Evolutionary conservation across 1,140 invertebrate species (phyloP), one percentile per base, ranked within the genome.

Genomic region (Drosophila setifemur): DNA sequence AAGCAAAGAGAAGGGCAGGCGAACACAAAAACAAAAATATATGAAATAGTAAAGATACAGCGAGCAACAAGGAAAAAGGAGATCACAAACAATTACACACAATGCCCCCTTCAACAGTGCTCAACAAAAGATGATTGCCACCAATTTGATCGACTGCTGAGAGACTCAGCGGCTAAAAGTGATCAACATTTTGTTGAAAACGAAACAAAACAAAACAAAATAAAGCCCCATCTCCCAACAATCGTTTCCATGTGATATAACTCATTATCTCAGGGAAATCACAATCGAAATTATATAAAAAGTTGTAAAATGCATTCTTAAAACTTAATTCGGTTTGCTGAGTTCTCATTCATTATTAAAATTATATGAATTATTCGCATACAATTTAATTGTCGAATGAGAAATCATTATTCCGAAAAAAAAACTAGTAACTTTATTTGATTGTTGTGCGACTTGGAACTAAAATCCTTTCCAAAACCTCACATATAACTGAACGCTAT

Each of bases 1-100:
- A 67, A 67, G 61, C 28, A 67, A 67, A 67, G 60, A 67, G 47
- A 67, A 67, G 60, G 61, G 63, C 47, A 29, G 8, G 37, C 60
- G 42, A 44, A 67, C 67, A 37, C 47, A 66, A 19, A n/a, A 52
- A 52, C 12, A 40, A 43, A 67, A 64, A 43, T n/a, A n/a, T n/a
- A 26, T 35, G 26, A 39, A 60, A 29, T 54, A 5, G 28, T 49
- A 11, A 35, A 23, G 16, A 58, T 23, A 29, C 29, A n/a, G 25
- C 8, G 19, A 9, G 23, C n/a, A 58, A 16, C 52, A 58, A 39
- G 47, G 33, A 23, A 26, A 16, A 37, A 18, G 12, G 11, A 26
- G 18, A 37, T 67, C 37, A n/a, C 47, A 67, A 67, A 67, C 63
- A 43, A 67, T 66, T 64, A 53, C 28, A 49, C 26, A 48, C 19